phyloP scores from a whole-genome alignment of 2,113 vertebrate species.

The Elgaria multicarinata region DNA sequence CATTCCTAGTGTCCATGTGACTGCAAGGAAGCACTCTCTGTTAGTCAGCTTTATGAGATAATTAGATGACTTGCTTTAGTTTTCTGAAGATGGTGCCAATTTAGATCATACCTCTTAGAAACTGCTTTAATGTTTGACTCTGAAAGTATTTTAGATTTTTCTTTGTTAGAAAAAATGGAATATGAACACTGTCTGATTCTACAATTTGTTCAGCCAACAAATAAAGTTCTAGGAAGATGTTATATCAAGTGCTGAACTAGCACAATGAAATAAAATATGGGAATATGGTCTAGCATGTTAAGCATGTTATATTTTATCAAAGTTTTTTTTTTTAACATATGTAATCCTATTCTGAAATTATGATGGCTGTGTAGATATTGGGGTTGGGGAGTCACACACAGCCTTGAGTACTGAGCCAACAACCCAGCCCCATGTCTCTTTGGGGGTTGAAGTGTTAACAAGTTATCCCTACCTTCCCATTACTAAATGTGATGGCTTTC shows the following conservation, averaged over 20 bases:
- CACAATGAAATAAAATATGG: not conserved
- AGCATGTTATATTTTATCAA: not conserved
- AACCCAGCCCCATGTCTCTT: no score
- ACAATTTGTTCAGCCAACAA: slow-evolving; percentile 8
- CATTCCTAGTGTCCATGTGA: not conserved
- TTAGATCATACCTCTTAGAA: not conserved
- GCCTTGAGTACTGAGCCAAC: no score
- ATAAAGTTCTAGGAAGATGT: not conserved
- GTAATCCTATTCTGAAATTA: not conserved
- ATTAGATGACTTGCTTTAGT: not conserved
- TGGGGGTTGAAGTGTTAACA: no score
- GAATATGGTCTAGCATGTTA: not conserved
- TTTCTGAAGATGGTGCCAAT: not conserved
- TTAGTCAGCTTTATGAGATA: slow-evolving; percentile 14
- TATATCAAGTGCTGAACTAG: not conserved
- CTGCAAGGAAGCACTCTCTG: not conserved
- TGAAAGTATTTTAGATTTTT: slow-evolving; percentile 6
- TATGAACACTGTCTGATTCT: not conserved
- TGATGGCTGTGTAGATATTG: not conserved
- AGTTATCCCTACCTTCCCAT: not conserved
- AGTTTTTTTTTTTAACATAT: not conserved
- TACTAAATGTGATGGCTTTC: not conserved
- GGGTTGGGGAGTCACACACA: no score
- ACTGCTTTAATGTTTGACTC: not conserved
- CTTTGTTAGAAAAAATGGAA: slow-evolving; percentile 9